Conservation (phyloP, 2,888 invertebrate genomes). For the Lepas anatifera region DNA sequence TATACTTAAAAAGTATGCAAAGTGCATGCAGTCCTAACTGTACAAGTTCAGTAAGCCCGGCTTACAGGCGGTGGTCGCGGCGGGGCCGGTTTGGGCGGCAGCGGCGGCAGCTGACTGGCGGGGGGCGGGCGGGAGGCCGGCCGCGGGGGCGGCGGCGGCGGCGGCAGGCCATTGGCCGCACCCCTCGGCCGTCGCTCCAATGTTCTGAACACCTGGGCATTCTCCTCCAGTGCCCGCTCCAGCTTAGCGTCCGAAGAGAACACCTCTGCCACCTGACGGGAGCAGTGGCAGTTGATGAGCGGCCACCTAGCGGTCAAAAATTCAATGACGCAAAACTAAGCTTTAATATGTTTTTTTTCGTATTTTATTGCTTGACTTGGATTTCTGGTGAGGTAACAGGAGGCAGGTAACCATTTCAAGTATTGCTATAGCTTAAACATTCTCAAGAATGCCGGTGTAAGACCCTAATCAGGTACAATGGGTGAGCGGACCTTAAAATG, state of each 20-base stretch:
- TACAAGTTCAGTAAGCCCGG: neutral
- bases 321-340: too few species aligned
- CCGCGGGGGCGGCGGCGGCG: conserved; percentile 19
- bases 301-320: too few species aligned
- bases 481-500: too few species aligned
- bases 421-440: too few species aligned
- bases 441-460: too few species aligned
- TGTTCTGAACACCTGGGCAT: neutral
- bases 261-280: neutral
- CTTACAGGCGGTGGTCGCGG: conserved; percentile 1
- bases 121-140: conserved; percentile 2
- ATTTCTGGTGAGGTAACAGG: too few species aligned
- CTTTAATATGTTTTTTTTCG: too few species aligned
- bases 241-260: conserved; percentile 2
- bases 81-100: conserved; percentile 1
- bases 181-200: conserved; percentile 14
- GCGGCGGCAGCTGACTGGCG: neutral
- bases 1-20: too few species aligned
- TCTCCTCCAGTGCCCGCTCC: conserved; percentile 2
- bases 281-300: neutral
- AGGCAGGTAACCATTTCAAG: too few species aligned
- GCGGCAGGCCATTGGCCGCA: conserved; percentile 15
- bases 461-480: too few species aligned
- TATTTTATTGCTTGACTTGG: too few species aligned
- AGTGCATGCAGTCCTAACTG: conserved; percentile 11